Conservation (phyloP, 1,140 invertebrate species). For the Goniozus legneri region DNA sequence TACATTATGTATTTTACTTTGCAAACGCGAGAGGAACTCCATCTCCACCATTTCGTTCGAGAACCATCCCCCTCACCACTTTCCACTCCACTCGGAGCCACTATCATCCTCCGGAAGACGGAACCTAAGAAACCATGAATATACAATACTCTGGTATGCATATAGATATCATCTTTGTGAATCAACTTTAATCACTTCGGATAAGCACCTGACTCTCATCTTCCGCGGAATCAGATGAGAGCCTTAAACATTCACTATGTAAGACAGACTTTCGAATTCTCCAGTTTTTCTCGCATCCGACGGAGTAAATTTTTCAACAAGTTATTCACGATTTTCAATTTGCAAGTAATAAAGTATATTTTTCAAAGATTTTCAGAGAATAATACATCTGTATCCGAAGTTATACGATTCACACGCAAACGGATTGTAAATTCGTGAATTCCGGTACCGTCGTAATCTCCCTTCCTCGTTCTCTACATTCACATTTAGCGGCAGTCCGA, state of each 20-base stretch:
- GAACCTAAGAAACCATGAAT: slow-evolving; percentile 54
- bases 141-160: slow-evolving; percentile 51
- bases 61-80: too few relatives aligned
- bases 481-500: neutral
- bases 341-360: too few relatives aligned
- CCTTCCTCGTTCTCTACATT: slow-evolving; percentile 15
- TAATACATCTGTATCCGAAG: slow-evolving; percentile 22
- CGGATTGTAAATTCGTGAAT: slow-evolving; percentile 39
- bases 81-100: too few relatives aligned
- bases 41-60: too few relatives aligned
- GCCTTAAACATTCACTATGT: too few relatives aligned
- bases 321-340: too few relatives aligned
- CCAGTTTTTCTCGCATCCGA: too few relatives aligned
- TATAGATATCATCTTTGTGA: slow-evolving; percentile 43
- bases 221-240: too few relatives aligned
- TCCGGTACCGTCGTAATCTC: slow-evolving; percentile 31
- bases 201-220: too few relatives aligned
- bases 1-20: slow-evolving; percentile 55
- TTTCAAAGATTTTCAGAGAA: too few relatives aligned
- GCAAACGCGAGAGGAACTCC: slow-evolving; percentile 35
- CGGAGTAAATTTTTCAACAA: too few relatives aligned
- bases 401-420: slow-evolving; percentile 23
- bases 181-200: slow-evolving; percentile 46
- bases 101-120: slow-evolving; percentile 29
- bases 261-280: too few relatives aligned